Conservation (phyloP, 2,888 invertebrate species). For the Lasioglossum oenotherae region DNA sequence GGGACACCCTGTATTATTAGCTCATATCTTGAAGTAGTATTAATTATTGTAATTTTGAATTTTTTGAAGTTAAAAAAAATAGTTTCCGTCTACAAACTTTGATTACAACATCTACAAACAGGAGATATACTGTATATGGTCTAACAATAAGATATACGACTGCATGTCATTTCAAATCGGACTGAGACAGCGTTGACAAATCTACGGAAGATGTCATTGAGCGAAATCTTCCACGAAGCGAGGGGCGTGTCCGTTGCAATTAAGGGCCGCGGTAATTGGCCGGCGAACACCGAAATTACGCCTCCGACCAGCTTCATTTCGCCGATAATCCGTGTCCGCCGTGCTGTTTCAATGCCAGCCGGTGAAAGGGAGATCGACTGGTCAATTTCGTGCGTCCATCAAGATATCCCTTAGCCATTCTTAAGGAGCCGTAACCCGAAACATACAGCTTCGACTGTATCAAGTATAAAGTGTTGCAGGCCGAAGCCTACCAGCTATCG, state of each 20-base stretch:
- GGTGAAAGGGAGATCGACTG: constrained; percentile 65
- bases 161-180: no score
- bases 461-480: neutral
- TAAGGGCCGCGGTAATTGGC: constrained; percentile 46
- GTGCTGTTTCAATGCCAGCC: constrained; percentile 55
- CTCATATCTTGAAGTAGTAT: no score
- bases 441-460: neutral
- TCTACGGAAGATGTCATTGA: constrained; percentile 11
- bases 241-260: constrained; percentile 36
- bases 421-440: neutral
- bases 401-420: constrained; percentile 18
- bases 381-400: constrained; percentile 55
- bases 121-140: no score
- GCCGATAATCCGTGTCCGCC: constrained; percentile 42
- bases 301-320: constrained; percentile 44
- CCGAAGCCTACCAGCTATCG: no score
- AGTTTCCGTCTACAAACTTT: no score
- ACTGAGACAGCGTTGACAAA: no score
- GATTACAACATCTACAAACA: no score
- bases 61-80: no score
- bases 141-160: no score
- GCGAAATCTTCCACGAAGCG: constrained; percentile 16
- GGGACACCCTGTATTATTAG: no score
- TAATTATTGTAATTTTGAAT: no score
- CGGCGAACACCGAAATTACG: constrained; percentile 53